phyloP scores from a whole-genome alignment of 2,113 vertebrate species.

The Cryptotis parvus region DNA sequence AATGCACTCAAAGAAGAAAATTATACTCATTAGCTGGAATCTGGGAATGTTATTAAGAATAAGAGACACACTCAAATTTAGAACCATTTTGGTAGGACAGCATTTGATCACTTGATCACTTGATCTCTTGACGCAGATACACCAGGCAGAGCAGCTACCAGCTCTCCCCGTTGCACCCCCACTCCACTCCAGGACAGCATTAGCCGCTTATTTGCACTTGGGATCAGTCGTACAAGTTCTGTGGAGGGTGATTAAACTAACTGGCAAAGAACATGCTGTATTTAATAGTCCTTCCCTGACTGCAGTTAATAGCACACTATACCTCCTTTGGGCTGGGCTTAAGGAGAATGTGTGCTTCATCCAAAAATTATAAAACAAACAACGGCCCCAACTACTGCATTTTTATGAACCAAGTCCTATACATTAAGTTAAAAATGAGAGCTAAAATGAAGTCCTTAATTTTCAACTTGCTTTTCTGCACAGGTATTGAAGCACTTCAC shows the following conservation, averaged over 20 bases:
- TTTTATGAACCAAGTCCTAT: neutral
- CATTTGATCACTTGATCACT: no score
- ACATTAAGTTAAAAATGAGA: no score
- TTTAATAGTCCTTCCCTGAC: neutral
- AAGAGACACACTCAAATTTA: neutral
- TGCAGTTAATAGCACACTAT: neutral
- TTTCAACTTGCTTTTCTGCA: neutral
- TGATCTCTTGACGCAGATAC: no score
- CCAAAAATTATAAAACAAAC: neutral
- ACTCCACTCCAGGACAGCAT: no score
- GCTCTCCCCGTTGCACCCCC: no score
- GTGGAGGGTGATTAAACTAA: neutral
- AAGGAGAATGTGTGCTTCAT: neutral
- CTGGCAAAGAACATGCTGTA: neutral
- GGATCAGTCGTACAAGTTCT: neutral
- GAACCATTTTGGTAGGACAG: neutral
- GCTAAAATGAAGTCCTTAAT: neutral
- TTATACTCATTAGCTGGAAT: neutral
- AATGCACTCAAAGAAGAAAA: neutral
- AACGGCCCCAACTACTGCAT: neutral
- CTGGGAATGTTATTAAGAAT: constrained; percentile 6
- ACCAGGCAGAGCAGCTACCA: no score
- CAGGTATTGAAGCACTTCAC: neutral
- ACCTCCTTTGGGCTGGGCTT: neutral
- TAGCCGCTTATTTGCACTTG: neutral